phyloP scores from a whole-genome alignment of 2,888 invertebrate genomes.

The Homarus gammarus region DNA sequence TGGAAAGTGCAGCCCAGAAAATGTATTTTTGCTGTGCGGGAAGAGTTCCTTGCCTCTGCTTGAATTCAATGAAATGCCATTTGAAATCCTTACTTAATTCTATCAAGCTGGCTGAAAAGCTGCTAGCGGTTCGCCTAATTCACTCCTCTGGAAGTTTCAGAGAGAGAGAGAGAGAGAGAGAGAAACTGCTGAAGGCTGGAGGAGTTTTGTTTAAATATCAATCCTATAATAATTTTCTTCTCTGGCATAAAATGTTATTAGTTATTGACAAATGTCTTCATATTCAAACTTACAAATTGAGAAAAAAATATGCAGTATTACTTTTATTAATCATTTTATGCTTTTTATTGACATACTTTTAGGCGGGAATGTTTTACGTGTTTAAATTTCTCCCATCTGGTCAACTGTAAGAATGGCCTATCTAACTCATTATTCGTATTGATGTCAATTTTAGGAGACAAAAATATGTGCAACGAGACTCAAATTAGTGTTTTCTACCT shows the following conservation, averaged over 20 bases:
- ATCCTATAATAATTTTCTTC: neutral
- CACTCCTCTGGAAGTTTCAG: neutral
- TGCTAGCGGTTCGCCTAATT: neutral
- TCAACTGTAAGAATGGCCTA: no score
- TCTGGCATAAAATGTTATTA: neutral
- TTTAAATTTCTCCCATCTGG: no score
- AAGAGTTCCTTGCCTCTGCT: neutral
- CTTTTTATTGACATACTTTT: no score
- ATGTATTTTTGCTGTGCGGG: neutral
- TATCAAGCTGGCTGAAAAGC: neutral
- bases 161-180: neutral
- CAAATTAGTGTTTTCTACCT: no score
- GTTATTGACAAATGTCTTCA: neutral
- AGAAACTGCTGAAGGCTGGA: neutral
- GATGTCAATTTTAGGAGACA: no score
- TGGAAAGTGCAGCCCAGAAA: neutral
- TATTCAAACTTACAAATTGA: neutral
- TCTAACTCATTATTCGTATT: no score
- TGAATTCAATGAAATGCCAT: neutral
- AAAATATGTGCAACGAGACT: no score
- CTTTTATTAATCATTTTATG: conserved; percentile 36
- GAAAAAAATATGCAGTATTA: conserved; percentile 36
- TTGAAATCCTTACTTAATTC: neutral
- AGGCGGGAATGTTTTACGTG: no score
- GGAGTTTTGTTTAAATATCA: neutral